Base-by-base conservation (phyloP, 37 sponge, comb jelly and placozoan species). In the Diacarnus erythraeanus region DNA sequence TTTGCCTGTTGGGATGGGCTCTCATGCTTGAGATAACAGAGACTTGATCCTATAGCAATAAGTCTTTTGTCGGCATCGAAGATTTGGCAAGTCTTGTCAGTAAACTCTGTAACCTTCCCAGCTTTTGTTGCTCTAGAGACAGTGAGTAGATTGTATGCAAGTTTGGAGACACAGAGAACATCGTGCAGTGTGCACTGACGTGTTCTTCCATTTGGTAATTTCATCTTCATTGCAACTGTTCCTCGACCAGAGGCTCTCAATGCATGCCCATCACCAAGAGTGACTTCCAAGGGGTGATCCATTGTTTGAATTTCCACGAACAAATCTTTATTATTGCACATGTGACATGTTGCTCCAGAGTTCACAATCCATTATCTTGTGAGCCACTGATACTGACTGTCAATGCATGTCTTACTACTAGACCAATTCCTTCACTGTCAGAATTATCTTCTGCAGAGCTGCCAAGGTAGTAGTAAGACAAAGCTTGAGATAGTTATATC, bases 91-190 rank as follows among this genome's bases (percentile, higher is more conserved):
- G n/a, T n/a, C n/a, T n/a, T n/a, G n/a, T n/a, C n/a, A n/a, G n/a
- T n/a, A n/a, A n/a, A n/a, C n/a, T n/a, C n/a, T n/a, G n/a, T 74
- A 38, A 29, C 59, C 27, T 75, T 80, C 20, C 87, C 80, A 38
- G 26, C 35, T 51, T 86, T 59, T n/a, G 77, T 70, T 17, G 65
- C 78, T 40, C 71, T 87, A 12, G 88, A 31, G 23, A 87, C 77
- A 58, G 77, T 87, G 9, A 87, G 44, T 35, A 87, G 51, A 75
- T 80, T 80, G 71, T 87, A 87, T 15, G 81, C 60, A 17, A 87
- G 77, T 39, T 66, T 27, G 34, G 88, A 82, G 43, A 87, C 77
- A 75, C 71, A 80, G 42, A 87, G 82, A 69, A 87, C 88, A 81
- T 87, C 65, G 38, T 37, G 44, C 38, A 81, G 69, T 21, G 36